These are phyloP conservation scores for Drosophila pseudoananassae DNA, from an alignment of 1,140 invertebrate genomes.

Conservation along the genomic window DNA sequence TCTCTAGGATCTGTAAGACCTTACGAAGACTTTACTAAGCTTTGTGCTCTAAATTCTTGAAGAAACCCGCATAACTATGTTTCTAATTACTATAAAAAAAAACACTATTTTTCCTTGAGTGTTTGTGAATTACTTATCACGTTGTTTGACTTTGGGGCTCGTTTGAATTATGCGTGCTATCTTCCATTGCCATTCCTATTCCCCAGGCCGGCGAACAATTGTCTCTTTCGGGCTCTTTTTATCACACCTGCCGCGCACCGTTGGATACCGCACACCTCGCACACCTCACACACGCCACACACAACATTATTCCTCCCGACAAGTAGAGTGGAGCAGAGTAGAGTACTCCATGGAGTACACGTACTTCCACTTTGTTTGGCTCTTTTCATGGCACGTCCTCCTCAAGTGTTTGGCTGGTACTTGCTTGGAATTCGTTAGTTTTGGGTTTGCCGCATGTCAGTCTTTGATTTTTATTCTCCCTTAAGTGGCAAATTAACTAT, in stretches of 20 bases:
- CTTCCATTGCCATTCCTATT: slow-evolving; percentile 56
- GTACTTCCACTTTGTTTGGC: slow-evolving; percentile 44
- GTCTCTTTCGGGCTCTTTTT: slow-evolving; percentile 56
- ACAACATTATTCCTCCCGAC: slow-evolving; percentile 12
- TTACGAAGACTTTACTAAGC: no score
- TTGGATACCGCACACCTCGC: slow-evolving; percentile 45
- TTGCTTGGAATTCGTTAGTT: slow-evolving; percentile 55
- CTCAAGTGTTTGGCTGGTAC: slow-evolving; percentile 49
- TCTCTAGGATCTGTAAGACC: no score
- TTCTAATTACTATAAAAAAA: no score
- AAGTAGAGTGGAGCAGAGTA: slow-evolving; percentile 13
- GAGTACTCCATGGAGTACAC: slow-evolving; percentile 36
- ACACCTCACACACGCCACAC: slow-evolving; percentile 15
- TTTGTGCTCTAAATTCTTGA: no score
- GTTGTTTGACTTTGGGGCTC: slow-evolving; percentile 72
- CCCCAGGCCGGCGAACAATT: slow-evolving; percentile 38
- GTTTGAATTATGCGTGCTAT: slow-evolving; percentile 72
- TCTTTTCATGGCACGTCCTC: slow-evolving; percentile 56
- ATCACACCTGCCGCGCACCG: slow-evolving; percentile 74
- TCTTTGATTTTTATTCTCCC: background rate
- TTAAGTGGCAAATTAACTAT: slow-evolving; percentile 3
- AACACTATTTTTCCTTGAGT: background rate
- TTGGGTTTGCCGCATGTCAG: slow-evolving; percentile 6
- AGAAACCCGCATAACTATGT: no score
- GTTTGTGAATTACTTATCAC: slow-evolving; percentile 71